Percentiles rank a stretch among this genome's conserved stretches.
Evolutionary conservation across 2,113 vertebrate species (phyloP).

Genomic region (Malurus cyaneus): DNA sequence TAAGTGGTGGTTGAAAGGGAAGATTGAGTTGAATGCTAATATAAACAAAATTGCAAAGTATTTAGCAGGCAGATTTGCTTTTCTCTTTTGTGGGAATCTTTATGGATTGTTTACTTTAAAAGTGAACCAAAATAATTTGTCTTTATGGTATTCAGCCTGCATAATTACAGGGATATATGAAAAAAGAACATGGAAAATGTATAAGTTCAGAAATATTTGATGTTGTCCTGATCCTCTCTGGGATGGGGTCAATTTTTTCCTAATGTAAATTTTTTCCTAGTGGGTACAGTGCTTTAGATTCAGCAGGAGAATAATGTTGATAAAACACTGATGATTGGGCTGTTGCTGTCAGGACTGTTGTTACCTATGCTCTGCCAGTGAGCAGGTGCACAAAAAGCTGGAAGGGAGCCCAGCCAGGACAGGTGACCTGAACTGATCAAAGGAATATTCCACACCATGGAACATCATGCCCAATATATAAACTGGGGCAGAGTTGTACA

Average conservation of each 20-base stretch:
- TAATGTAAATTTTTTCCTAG: no score
- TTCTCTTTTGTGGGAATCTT: neutral
- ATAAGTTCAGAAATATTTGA: neutral
- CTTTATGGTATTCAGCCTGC: neutral
- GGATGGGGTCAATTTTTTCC: neutral
- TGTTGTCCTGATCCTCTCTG: neutral
- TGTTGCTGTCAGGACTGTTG: neutral
- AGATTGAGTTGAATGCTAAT: neutral
- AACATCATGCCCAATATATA: neutral
- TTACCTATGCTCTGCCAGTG: neutral
- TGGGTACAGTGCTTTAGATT: neutral
- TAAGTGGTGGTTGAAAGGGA: neutral
- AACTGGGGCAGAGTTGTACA: neutral
- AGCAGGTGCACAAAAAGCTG: neutral
- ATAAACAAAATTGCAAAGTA: neutral
- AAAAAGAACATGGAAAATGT: neutral
- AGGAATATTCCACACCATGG: neutral
- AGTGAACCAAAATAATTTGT: neutral
- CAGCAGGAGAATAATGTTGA: neutral
- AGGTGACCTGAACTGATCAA: neutral
- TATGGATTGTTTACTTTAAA: neutral
- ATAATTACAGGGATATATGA: neutral
- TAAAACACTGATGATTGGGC: neutral
- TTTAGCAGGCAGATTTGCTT: neutral
- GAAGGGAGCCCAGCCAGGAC: neutral